Percentiles rank a stretch among this genome's conserved stretches.
Evolutionary conservation across 37 sponge, comb jelly and placozoan genomes (phyloP).

Genomic region (Petrosia ficiformis): DNA sequence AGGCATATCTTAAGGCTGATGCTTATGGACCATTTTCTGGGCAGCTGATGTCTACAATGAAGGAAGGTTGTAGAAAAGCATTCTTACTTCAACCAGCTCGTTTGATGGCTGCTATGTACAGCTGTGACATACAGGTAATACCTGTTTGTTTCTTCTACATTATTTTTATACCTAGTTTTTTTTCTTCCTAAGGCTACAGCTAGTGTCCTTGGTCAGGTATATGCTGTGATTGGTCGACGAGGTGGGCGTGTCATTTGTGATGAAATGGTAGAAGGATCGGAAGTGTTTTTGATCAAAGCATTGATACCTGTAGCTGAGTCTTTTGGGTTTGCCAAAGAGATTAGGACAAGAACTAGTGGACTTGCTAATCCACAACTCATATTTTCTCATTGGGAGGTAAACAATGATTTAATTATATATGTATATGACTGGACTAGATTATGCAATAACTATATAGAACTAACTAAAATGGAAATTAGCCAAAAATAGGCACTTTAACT

Average conservation of each 20-base stretch:
- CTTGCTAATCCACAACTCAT: constrained; percentile 96
- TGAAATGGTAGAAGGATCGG: constrained; percentile 90
- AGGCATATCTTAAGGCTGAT: neutral
- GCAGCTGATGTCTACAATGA: constrained; percentile 93
- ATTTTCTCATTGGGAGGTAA: constrained; percentile 97
- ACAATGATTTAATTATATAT: neutral
- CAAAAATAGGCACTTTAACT: too few species aligned
- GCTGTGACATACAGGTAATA: constrained; percentile 68
- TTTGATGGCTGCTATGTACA: constrained; percentile 94
- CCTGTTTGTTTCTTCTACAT: neutral
- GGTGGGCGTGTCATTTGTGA: constrained; percentile 79
- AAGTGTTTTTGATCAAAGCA: constrained; percentile 78
- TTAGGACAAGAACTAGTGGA: constrained; percentile 95
- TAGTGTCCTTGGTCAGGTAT: constrained; percentile 89
- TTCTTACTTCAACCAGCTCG: constrained; percentile 81
- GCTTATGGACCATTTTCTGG: constrained; percentile 75
- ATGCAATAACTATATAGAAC: too few species aligned
- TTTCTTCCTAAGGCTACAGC: constrained; percentile 54
- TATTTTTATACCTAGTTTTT: neutral
- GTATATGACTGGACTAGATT: too few species aligned
- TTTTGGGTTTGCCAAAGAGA: constrained; percentile 97
- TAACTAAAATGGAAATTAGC: too few species aligned
- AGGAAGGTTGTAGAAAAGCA: constrained; percentile 86
- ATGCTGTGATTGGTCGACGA: constrained; percentile 84
- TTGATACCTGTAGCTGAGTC: constrained; percentile 95